phyloP scores from a whole-genome alignment of 37 sponge, comb jelly and placozoan species.

The Beroe ovata region DNA sequence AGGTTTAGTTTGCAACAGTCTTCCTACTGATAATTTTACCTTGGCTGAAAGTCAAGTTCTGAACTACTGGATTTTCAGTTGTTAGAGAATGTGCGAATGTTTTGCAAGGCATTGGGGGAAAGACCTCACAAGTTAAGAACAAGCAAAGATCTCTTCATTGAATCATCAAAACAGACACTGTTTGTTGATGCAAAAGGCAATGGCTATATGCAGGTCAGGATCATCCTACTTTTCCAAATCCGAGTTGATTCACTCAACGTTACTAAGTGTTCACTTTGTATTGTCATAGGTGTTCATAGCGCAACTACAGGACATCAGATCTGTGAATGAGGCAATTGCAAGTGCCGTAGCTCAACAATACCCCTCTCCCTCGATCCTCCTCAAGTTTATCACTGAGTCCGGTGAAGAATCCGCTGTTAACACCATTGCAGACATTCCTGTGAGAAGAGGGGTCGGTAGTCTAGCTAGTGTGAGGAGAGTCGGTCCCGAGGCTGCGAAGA shows the following conservation, averaged over 20 bases:
- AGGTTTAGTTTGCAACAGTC: too few relatives aligned
- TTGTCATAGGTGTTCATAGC: constrained; percentile 9
- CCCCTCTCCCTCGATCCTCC: neutral
- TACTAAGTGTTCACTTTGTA: too few relatives aligned
- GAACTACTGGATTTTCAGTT: constrained; percentile 60
- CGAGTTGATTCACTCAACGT: too few relatives aligned
- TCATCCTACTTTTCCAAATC: too few relatives aligned
- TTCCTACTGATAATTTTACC: too few relatives aligned
- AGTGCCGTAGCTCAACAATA: constrained; percentile 39
- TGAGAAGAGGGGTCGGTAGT: constrained; percentile 5
- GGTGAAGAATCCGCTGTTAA: neutral
- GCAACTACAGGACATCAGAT: constrained; percentile 17
- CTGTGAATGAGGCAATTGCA: constrained; percentile 30
- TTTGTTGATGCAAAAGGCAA: neutral
- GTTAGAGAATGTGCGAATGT: constrained; percentile 14
- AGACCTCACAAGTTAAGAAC: constrained; percentile 8
- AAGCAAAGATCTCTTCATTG: constrained; percentile 27
- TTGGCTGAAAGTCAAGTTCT: too few relatives aligned
- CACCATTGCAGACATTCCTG: constrained; percentile 4
- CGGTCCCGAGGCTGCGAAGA: constrained; percentile 40
- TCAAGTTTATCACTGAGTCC: neutral
- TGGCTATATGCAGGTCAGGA: neutral
- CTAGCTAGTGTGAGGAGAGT: constrained; percentile 26
- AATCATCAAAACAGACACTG: neutral
- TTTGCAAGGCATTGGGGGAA: constrained; percentile 28